These are phyloP conservation scores for Drosophila recens DNA, from an alignment of 2,888 invertebrate species.

Conservation along the genomic window DNA sequence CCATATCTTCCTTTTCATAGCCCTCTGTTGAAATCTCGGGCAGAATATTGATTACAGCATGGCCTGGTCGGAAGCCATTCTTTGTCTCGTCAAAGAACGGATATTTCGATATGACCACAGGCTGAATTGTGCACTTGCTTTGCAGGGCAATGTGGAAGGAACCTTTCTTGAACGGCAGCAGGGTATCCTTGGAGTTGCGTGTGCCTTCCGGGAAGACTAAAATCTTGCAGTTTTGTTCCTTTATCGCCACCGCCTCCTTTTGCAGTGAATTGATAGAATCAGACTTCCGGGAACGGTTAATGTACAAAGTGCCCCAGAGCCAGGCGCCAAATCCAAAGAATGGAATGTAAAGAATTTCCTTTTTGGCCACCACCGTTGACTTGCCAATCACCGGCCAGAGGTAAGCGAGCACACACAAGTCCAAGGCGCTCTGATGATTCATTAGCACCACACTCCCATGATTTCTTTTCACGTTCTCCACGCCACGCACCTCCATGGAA, in stretches of 20 bases:
- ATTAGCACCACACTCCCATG: constrained; percentile 92
- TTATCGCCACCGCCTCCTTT: constrained; percentile 89
- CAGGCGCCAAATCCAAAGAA: constrained; percentile 94
- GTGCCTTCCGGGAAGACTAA: constrained; percentile 98
- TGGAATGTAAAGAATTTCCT: constrained; percentile 92
- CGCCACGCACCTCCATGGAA: constrained; percentile 90
- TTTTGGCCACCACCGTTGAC: constrained; percentile 93
- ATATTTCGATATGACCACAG: constrained; percentile 94
- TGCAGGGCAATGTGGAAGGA: constrained; percentile 97
- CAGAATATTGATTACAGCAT: constrained; percentile 90
- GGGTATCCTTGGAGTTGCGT: constrained; percentile 90
- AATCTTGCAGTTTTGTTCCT: constrained; percentile 89
- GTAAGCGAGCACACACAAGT: constrained; percentile 88
- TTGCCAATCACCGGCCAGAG: constrained; percentile 90
- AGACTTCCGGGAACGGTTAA: constrained; percentile 90
- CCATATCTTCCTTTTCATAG: constrained; percentile 88
- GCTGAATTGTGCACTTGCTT: constrained; percentile 93
- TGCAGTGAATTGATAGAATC: constrained; percentile 91
- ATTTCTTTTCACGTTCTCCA: constrained; percentile 90
- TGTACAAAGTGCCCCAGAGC: constrained; percentile 96
- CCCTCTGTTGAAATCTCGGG: constrained; percentile 90
- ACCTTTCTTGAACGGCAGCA: constrained; percentile 97
- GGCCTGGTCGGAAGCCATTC: constrained; percentile 89
- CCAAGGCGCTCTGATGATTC: constrained; percentile 95
- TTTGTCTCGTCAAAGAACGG: constrained; percentile 88